phyloP scores from a whole-genome alignment of 2,113 vertebrate species.

The Aptenodytes forsteri region DNA sequence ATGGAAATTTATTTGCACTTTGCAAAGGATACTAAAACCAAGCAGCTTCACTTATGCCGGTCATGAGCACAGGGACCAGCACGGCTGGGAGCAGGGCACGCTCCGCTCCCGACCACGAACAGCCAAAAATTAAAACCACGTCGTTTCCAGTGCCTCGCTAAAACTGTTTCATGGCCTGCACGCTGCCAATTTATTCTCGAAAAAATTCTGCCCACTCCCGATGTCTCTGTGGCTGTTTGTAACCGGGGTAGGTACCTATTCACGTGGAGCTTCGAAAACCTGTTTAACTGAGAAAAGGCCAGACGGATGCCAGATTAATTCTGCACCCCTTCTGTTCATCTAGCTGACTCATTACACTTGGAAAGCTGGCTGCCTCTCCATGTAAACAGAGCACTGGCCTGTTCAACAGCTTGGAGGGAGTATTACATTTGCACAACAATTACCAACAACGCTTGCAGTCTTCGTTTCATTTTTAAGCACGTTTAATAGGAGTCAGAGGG shows the following conservation, averaged over 20 bases:
- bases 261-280: slow-evolving; percentile 42
- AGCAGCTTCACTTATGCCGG: background rate
- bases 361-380: slow-evolving; percentile 60
- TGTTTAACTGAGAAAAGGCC: slow-evolving; percentile 51
- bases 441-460: background rate
- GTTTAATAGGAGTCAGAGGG: slow-evolving; percentile 21
- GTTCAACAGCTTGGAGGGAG: slow-evolving; percentile 35
- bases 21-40: background rate
- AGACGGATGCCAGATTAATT: slow-evolving; percentile 63
- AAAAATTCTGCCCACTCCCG: background rate
- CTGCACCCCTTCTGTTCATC: slow-evolving; percentile 51
- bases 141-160: background rate
- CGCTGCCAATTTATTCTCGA: background rate
- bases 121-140: background rate
- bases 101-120: accelerated
- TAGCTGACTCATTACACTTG: slow-evolving; percentile 68
- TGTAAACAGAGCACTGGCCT: slow-evolving; percentile 55
- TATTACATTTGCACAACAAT: slow-evolving; percentile 61
- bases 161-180: background rate
- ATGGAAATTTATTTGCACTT: background rate
- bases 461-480: slow-evolving; percentile 24
- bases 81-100: accelerated
- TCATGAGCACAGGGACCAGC: background rate
- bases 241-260: background rate
- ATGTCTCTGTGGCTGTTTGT: background rate